Base-by-base conservation (phyloP, 2,888 invertebrate genomes). In the Tetanocera ferruginea region DNA sequence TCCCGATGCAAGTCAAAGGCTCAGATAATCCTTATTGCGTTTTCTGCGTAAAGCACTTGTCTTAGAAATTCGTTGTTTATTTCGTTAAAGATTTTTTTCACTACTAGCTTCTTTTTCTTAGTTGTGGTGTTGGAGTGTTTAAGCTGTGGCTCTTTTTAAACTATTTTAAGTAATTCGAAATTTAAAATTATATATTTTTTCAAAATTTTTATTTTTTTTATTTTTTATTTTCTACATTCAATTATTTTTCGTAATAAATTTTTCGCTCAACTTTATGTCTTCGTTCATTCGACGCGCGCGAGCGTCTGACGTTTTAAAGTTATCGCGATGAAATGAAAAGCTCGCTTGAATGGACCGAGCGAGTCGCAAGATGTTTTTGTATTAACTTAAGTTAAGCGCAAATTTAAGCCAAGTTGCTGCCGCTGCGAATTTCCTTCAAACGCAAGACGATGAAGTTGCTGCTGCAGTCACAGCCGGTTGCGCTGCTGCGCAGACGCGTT, bases 241-340 rank as follows among this genome's bases (percentile, higher is more conserved):
- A 60, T 37, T 43, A 49, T 52, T 72, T 72, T 34, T 72, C 34
- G 52, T 31, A 31, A 52, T 69, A 19, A 49, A 62, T 64, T 60
- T 69, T 49, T 69, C 74, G 43, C 34, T 49, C 52, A 52, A 77
- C 60, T 37, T 70, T 66, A 72, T 64, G 77, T 76, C 79, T 73
- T 72, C 73, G 73, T 73, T 73, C 69, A 60, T 60, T 71, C 25
- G 76, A 80, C 87, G 85, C 83, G 85, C 84, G 85, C 87, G 85
- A 86, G 81, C 85, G 86, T 88, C 84, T 87, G 86, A 84, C 85
- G 82, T 86, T 85, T 86, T 85, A 83, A 86, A 88, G 86, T 89
- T 87, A 88, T 88, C 89, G 86, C 89, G 86, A 86, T 85, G 89
- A 88, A 89, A 90, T 89, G 88, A 88, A 90, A 90, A 90, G 88